These are phyloP conservation scores for Leptinotarsa peninsularis DNA, from an alignment of 2,888 invertebrate genomes.

Conservation along the genomic window DNA sequence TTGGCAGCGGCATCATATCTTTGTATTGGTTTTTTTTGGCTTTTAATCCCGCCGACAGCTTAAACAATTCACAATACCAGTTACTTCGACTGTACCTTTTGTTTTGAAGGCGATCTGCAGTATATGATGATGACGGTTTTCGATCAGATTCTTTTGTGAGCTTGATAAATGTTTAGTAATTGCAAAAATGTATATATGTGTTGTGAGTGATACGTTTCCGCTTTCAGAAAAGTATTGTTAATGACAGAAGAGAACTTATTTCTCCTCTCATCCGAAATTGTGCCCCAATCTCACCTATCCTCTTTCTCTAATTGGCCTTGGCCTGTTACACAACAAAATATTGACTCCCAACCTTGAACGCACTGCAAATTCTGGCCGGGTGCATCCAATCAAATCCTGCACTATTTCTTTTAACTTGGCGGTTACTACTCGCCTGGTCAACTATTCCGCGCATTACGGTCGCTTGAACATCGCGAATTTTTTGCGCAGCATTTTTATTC, in stretches of 20 bases:
- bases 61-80: too few relatives aligned
- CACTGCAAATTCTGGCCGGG: slow-evolving; percentile 27
- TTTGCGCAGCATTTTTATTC: slow-evolving; percentile 32
- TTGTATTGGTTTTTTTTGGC: too few relatives aligned
- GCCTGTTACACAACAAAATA: slow-evolving; percentile 55
- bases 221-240: not conserved
- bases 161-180: too few relatives aligned
- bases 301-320: slow-evolving; percentile 45
- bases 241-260: not conserved
- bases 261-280: not conserved
- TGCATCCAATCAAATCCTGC: not conserved
- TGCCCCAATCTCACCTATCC: slow-evolving; percentile 15
- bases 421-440: slow-evolving; percentile 3
- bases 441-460: slow-evolving; percentile 4
- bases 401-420: not conserved
- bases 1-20: too few relatives aligned
- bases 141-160: too few relatives aligned
- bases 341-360: slow-evolving; percentile 54
- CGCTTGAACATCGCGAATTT: slow-evolving; percentile 23
- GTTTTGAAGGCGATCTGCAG: too few relatives aligned
- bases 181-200: too few relatives aligned
- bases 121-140: too few relatives aligned
- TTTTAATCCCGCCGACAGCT: too few relatives aligned
- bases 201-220: too few relatives aligned
- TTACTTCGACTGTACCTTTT: too few relatives aligned